Base-by-base conservation (phyloP, 2,888 invertebrate species). In the Marronus borbonicus region DNA sequence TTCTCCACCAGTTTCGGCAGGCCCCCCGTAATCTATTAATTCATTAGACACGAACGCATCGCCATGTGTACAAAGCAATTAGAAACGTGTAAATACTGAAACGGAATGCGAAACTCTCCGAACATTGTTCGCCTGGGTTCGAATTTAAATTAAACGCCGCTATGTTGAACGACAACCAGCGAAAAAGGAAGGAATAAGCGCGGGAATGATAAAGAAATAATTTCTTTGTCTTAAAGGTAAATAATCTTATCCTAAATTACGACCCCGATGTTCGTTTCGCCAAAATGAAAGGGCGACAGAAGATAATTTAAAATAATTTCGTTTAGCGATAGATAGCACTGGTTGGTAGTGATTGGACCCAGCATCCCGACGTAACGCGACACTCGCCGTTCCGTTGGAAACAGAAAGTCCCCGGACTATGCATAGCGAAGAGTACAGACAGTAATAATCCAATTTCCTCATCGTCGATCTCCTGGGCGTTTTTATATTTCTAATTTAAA, bases 401-500 rank as follows among this genome's bases (percentile, higher is more conserved):
- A 20, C 44, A 44, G 36, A 65, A 39, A 65, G 36, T 39, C n/a
- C n/a, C 24, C 50, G 28, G 68, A 50, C 68, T 49, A 50, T 68
- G 68, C 44, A 66, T 68, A 20, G 68, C 50, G 68, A 24, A 68
- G 68, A 49, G 39, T 31, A 17, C 52, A 52, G 52, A 58, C 58
- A 72, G 58, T 58, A 72, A 72, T 72, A 72, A 72, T 72, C 55
- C 72, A 72, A 72, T 68, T 72, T 72, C 72, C 58, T 58, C 72
- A 58, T 58, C 58, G 72, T 17, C 72, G 36, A 72, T 72, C 72
- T 58, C 72, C 17, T 58, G 72, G 39, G 72, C 72, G 39, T 72
- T 72, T 72, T 72, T 72, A 72, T 72, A 72, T 72, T 72, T 72
- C 39, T 72, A 72, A 72, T 72, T 72, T 72, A 72, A 72, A 72